phyloP scores from a whole-genome alignment of 2,888 invertebrate genomes.

The Pristionchus mayeri region DNA sequence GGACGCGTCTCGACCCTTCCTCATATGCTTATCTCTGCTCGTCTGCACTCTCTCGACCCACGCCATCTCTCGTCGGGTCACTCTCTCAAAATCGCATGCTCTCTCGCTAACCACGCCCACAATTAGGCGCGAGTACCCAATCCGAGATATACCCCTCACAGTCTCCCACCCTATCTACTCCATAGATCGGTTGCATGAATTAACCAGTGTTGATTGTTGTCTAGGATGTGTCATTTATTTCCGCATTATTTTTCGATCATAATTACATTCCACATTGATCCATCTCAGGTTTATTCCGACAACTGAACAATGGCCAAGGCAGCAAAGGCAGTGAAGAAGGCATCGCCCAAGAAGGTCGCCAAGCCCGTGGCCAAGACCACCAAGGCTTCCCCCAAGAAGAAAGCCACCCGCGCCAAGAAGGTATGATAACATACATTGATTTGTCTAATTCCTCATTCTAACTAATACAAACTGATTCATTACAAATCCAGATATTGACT shows the following conservation, averaged over 20 bases:
- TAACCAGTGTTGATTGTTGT: too few relatives aligned
- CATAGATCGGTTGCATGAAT: too few relatives aligned
- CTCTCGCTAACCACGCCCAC: conserved; percentile 7
- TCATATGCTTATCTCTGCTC: not conserved
- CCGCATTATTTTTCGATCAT: not conserved
- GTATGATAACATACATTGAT: too few relatives aligned
- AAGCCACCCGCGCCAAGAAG: conserved; percentile 75
- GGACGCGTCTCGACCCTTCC: not conserved
- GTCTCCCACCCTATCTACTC: not conserved
- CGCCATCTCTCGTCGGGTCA: not conserved
- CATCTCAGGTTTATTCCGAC: not conserved
- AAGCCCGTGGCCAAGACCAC: conserved; percentile 61
- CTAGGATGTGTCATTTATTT: not conserved
- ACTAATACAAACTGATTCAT: too few relatives aligned
- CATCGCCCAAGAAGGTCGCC: conserved; percentile 52
- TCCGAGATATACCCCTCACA: not conserved
- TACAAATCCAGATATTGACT: not conserved
- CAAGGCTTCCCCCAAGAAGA: conserved; percentile 76
- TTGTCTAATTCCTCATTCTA: too few relatives aligned
- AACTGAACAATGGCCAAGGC: conserved; percentile 9
- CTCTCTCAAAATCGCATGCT: not conserved
- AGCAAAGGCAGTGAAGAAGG: conserved; percentile 43
- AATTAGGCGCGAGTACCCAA: not conserved
- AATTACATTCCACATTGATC: not conserved
- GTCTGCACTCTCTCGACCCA: conserved; percentile 7